Conservation (phyloP, 2,888 invertebrate genomes). For the Drosophila infuscata region DNA sequence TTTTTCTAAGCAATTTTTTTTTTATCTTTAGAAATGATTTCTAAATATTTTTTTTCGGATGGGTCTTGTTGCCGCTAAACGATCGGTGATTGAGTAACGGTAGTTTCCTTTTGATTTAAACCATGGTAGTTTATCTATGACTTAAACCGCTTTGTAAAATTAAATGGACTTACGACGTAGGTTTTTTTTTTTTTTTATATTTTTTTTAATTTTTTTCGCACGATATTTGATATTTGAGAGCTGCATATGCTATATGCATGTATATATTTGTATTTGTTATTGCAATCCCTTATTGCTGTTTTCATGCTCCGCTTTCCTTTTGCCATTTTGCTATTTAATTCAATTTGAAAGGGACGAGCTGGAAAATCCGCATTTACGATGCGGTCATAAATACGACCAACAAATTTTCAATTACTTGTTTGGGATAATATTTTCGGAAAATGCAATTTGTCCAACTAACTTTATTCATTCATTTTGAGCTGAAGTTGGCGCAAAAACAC, state of each 20-base stretch:
- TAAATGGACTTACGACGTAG: neutral
- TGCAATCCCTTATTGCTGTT: neutral
- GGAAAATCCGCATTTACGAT: constrained; percentile 36
- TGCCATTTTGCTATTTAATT: constrained; percentile 19
- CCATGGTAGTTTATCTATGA: neutral
- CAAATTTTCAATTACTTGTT: constrained; percentile 80
- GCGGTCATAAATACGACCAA: constrained; percentile 68
- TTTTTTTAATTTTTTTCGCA: neutral
- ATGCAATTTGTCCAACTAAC: constrained; percentile 81
- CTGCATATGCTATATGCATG: neutral
- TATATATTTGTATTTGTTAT: neutral
- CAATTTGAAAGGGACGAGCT: constrained; percentile 8
- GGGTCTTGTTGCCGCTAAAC: neutral
- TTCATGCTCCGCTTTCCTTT: neutral
- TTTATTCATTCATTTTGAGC: constrained; percentile 72
- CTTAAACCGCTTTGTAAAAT: neutral
- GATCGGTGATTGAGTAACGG: neutral
- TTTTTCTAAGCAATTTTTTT: neutral
- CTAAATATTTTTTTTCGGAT: neutral
- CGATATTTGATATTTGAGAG: constrained; percentile 3
- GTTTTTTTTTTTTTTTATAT: neutral
- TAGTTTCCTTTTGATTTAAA: neutral
- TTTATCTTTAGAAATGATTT: neutral
- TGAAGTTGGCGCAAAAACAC: constrained; percentile 47
- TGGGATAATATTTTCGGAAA: constrained; percentile 80